Percentiles rank a stretch among this genome's conserved stretches.
Conservation (phyloP, 2,113 vertebrate species). For the Cynopterus brachyotis region DNA sequence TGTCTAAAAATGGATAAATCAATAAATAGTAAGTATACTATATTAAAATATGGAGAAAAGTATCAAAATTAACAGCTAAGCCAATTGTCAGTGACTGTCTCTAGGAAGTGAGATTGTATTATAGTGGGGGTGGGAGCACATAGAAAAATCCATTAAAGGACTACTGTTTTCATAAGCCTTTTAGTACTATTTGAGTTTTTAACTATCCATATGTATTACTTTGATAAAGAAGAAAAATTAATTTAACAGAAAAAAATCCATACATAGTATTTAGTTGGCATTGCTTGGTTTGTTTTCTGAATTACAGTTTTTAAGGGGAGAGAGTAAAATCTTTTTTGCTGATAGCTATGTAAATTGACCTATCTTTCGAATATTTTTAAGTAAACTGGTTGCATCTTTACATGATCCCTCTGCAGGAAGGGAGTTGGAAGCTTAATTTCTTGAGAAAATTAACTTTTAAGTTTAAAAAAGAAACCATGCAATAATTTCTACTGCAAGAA, state of each 20-base stretch:
- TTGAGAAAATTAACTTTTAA: slow-evolving; percentile 40
- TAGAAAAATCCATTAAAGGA: background rate
- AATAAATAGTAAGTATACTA: background rate
- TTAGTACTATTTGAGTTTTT: background rate
- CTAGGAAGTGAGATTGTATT: background rate
- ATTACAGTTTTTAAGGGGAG: background rate
- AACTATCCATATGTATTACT: background rate
- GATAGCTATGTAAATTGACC: background rate
- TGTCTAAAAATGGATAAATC: slow-evolving; percentile 2
- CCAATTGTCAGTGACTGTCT: background rate
- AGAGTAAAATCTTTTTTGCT: background rate
- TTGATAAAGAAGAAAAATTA: slow-evolving; percentile 27
- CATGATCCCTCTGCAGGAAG: background rate
- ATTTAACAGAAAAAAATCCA: background rate
- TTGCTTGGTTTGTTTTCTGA: background rate
- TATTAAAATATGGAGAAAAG: background rate
- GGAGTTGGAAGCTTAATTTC: background rate
- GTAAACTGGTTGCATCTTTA: background rate
- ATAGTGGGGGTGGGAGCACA: fast-evolving
- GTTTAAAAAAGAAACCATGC: background rate
- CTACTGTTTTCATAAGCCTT: background rate
- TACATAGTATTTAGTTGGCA: background rate
- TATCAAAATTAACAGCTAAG: background rate
- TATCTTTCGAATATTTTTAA: background rate
- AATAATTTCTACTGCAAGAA: background rate